These are phyloP conservation scores for Rhagoletis pomonella DNA, from an alignment of 1,140 invertebrate species.

Conservation along the genomic window DNA sequence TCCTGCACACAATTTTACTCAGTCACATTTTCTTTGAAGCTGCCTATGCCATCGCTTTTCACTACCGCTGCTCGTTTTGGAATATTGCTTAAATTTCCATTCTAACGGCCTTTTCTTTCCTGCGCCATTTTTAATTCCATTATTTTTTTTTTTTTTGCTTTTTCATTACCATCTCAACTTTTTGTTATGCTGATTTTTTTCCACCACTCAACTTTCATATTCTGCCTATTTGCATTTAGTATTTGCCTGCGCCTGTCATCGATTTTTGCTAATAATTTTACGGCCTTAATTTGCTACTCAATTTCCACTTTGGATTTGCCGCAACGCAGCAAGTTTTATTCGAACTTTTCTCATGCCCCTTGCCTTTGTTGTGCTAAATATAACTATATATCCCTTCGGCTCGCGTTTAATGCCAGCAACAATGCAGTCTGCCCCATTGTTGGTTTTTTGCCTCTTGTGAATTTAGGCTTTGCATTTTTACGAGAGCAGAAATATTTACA, in stretches of 20 bases:
- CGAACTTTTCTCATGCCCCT: not conserved
- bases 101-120: conserved; percentile 19
- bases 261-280: conserved; percentile 29
- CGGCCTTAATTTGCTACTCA: conserved; percentile 44
- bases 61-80: not conserved
- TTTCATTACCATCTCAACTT: not conserved
- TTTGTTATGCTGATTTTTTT: not conserved
- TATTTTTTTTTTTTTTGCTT: not conserved
- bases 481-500: conserved; percentile 30
- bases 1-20: not conserved
- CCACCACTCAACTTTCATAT: not conserved
- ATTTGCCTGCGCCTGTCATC: not conserved
- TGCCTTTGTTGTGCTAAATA: not conserved
- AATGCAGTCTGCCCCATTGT: not conserved
- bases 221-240: not conserved
- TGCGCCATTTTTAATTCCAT: no score
- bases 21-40: not conserved
- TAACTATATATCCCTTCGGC: not conserved
- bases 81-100: not conserved
- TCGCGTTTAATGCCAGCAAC: not conserved
- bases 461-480: not conserved
- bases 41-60: not conserved
- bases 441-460: not conserved
- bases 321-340: not conserved
- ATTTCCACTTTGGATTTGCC: conserved; percentile 19